Base-by-base conservation (phyloP, 2,113 vertebrate genomes). In the Zeus faber region DNA sequence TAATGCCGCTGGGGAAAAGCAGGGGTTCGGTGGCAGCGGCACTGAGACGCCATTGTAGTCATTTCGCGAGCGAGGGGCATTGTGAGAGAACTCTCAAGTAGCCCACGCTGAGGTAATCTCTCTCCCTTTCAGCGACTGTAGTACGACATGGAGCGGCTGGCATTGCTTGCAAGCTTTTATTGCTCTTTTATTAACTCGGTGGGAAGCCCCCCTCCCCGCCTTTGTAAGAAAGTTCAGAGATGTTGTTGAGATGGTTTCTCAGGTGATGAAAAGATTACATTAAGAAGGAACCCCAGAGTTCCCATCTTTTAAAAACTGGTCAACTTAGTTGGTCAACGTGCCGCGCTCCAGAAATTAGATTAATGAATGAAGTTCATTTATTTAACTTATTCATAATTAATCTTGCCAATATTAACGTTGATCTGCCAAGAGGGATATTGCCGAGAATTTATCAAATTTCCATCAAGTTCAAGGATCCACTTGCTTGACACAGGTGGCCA, bases 101-200 rank as follows among this genome's bases (percentile, higher is more conserved):
- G 67, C 67, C 50, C 45, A 63, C 66, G 45, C 62, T 55, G 66
- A 77, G 56, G 65, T 65, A 51, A 70, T 58, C 74, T 71, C 70
- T 77, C 72, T 67, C 72, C 76, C 75, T 80, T 81, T 73, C 63
- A 69, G 67, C 77, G 67, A 73, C 72, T 65, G 72, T 72, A 70
- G 37, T 49, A 67, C 25, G 4, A 61, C 65, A 64, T 53, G 49
- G 37, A 62, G 67, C 53, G 41, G 35, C 56, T 23, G 48, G 49
- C 58, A 69, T 77, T 77, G 67, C 80, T 79, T 65, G 52, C 14
- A 1, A 52, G 63, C 59, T 81, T n/a, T 81, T 53, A 76, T 77
- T 17, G 6, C 59, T 58, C 70, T 73, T 81, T 81, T 54, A 79
- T 76, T 55, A 58, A 76, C 44, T 70, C 65, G 74, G 79, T 78